Percentiles rank a stretch among this genome's conserved stretches.
Evolutionary conservation across 2,888 invertebrate genomes (phyloP).

Genomic region (Catocala sponsa): DNA sequence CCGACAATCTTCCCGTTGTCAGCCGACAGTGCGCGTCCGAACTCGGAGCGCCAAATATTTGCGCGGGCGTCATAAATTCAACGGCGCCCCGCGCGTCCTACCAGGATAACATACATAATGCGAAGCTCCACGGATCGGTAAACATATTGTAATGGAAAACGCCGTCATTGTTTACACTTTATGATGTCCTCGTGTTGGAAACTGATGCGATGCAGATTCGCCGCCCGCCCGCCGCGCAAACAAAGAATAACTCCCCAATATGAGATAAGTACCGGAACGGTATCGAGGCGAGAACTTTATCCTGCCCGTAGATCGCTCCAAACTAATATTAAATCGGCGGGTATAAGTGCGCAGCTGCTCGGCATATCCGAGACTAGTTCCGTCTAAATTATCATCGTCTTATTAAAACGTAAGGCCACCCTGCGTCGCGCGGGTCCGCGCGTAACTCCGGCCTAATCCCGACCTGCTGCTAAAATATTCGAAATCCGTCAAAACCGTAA

Average conservation of each 20-base stretch:
- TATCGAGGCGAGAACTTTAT: slow-evolving; percentile 41
- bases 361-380: slow-evolving; percentile 52
- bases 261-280: slow-evolving; percentile 42
- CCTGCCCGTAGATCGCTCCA: slow-evolving; percentile 42
- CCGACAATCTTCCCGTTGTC: slow-evolving; percentile 86
- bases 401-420: slow-evolving; percentile 66
- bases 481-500: slow-evolving; percentile 85
- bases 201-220: slow-evolving; percentile 74
- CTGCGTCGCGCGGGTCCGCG: slow-evolving; percentile 55
- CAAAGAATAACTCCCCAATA: slow-evolving; percentile 58
- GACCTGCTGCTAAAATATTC: slow-evolving; percentile 78
- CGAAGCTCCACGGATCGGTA: slow-evolving; percentile 86
- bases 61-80: slow-evolving; percentile 85
- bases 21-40: slow-evolving; percentile 80
- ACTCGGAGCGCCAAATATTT: slow-evolving; percentile 86
- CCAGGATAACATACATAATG: slow-evolving; percentile 87
- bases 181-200: slow-evolving; percentile 84
- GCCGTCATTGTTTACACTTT: slow-evolving; percentile 87
- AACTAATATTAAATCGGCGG: slow-evolving; percentile 49
- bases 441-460: slow-evolving; percentile 74
- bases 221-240: slow-evolving; percentile 59
- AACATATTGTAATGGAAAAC: slow-evolving; percentile 89
- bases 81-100: slow-evolving; percentile 79
- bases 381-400: slow-evolving; percentile 68
- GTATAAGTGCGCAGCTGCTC: slow-evolving; percentile 38